phyloP scores from a whole-genome alignment of 2,888 invertebrate species.

The Cephus runcator region DNA sequence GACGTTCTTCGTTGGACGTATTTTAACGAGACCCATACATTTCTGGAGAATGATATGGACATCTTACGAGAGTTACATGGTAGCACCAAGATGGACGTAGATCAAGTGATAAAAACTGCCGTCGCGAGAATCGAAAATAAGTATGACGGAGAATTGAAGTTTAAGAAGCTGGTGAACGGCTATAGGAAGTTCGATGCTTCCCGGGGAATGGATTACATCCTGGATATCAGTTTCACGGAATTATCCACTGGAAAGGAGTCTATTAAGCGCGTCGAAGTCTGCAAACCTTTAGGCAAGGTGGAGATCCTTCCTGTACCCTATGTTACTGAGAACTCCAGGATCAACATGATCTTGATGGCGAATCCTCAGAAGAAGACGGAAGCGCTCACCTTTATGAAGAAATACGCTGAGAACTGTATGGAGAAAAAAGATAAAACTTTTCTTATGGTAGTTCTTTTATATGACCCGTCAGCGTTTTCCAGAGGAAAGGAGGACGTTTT shows the following conservation, averaged over 20 bases:
- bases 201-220: slow-evolving; percentile 85
- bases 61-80: slow-evolving; percentile 74
- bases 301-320: slow-evolving; percentile 93
- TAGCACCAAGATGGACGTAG: slow-evolving; percentile 77
- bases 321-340: slow-evolving; percentile 91
- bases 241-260: slow-evolving; percentile 63
- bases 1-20: slow-evolving; percentile 89
- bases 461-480: slow-evolving; percentile 72
- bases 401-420: slow-evolving; percentile 79
- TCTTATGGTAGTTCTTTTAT: slow-evolving; percentile 78
- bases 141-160: slow-evolving; percentile 69
- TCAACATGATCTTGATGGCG: slow-evolving; percentile 81
- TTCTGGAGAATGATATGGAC: slow-evolving; percentile 83
- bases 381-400: slow-evolving; percentile 75
- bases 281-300: slow-evolving; percentile 86
- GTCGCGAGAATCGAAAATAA: slow-evolving; percentile 66
- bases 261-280: slow-evolving; percentile 79
- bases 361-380: slow-evolving; percentile 69
- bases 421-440: slow-evolving; percentile 83
- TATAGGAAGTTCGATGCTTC: slow-evolving; percentile 84
- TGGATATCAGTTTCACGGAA: slow-evolving; percentile 76
- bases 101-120: slow-evolving; percentile 69
- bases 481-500: slow-evolving; percentile 74
- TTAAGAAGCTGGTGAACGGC: slow-evolving; percentile 73
- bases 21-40: slow-evolving; percentile 86